Percentiles rank a stretch among this genome's conserved stretches.
Evolutionary conservation across 2,113 vertebrate species (phyloP).

Genomic region (Ibidorhyncha struthersii): DNA sequence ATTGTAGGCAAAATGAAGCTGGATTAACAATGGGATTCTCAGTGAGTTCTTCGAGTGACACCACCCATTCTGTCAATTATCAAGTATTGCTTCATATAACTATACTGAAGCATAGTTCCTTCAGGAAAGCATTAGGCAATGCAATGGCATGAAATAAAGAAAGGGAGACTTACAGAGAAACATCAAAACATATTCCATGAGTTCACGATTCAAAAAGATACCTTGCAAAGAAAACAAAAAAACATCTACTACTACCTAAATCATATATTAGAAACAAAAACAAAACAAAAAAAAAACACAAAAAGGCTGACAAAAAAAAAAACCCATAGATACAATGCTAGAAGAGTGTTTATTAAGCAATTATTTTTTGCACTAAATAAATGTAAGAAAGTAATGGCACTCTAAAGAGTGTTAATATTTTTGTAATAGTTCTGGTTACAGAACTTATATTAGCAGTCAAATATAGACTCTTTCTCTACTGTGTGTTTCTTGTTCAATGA

Average conservation of each 20-base stretch:
- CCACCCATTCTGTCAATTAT: not conserved
- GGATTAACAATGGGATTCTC: not conserved
- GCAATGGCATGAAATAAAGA: not conserved
- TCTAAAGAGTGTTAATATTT: not conserved
- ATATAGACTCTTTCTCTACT: rapidly evolving
- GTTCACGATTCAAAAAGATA: not conserved
- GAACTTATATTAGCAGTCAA: not conserved
- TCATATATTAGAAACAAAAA: rapidly evolving
- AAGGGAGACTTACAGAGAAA: not conserved
- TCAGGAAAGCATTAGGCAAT: not conserved
- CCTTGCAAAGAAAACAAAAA: not conserved
- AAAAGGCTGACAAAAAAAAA: not conserved
- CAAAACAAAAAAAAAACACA: no score
- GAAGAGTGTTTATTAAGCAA: not conserved
- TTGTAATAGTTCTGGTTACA: not conserved
- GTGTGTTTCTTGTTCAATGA: not conserved
- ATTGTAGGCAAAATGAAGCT: not conserved
- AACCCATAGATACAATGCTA: not conserved
- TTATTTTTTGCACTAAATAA: not conserved
- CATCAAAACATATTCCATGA: not conserved
- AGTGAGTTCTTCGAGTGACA: not conserved
- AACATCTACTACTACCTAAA: not conserved
- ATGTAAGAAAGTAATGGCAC: not conserved
- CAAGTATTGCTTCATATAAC: not conserved
- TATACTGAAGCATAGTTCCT: not conserved